Conservation (phyloP, 2,797 vertebrate genomes). For the Perodicticus potto region DNA sequence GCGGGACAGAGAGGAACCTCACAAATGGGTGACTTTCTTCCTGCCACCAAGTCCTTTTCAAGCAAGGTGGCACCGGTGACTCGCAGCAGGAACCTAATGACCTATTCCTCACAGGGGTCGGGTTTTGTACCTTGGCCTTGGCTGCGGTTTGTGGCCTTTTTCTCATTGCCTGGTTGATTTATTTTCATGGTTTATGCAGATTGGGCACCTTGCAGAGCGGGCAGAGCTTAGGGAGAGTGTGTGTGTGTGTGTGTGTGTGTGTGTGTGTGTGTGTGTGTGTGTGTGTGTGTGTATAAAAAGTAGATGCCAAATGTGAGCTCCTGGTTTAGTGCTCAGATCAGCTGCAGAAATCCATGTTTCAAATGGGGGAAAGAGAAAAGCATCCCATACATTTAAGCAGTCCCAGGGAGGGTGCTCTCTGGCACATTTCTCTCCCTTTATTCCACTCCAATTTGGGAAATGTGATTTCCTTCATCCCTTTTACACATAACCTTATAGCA, state of each 20-base stretch:
- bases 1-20: not conserved
- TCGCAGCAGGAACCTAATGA: not conserved
- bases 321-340: not conserved
- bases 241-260: too few relatives aligned
- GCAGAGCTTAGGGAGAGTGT: not conserved
- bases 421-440: too few relatives aligned
- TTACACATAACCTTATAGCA: too few relatives aligned
- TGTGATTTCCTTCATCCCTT: not conserved
- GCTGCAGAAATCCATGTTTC: not conserved
- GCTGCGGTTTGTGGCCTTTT: not conserved
- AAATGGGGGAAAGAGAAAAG: not conserved
- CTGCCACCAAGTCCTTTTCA: not conserved
- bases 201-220: constrained; percentile 24
- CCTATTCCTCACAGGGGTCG: not conserved
- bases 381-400: not conserved
- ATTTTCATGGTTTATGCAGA: constrained; percentile 62
- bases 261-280: too few relatives aligned
- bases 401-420: too few relatives aligned
- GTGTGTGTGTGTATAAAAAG: not conserved
- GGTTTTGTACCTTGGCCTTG: constrained; percentile 32
- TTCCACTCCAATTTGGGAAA: not conserved
- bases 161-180: constrained; percentile 62
- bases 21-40: not conserved
- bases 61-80: not conserved
- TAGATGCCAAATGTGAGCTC: not conserved